Evolutionary conservation across 2,797 vertebrate species (phyloP), one percentile per base, ranked within the genome.

Genomic region (Crocidura indochinensis): DNA sequence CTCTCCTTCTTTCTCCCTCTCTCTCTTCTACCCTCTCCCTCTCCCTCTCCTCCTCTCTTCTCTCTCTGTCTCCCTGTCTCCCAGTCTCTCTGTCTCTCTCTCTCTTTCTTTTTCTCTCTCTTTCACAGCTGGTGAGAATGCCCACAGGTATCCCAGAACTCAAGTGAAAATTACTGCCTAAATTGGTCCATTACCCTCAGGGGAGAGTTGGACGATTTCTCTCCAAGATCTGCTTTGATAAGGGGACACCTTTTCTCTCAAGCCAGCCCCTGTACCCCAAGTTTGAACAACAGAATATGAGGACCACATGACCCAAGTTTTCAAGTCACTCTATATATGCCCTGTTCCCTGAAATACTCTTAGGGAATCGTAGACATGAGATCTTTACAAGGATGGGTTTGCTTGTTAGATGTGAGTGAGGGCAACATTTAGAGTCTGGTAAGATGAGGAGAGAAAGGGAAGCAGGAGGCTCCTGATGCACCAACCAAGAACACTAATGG

Each of bases 191-290:
- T 11, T 2, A 9, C 11, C 67, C 38, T 22, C 69, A 1, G 38
- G 44, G 49, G 10, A 1, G 1, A 0, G 14, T 26, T 10, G 10
- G 7, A 24, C 46, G 19, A 53, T 38, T 22, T 29, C 44, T 51
- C 46, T 67, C 22, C 69, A 3, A 12, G 10, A 75, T 20, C 29
- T 44, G 47, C 5, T 64, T 76, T 76, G 73, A 38, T 20, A 47
- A 22, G 38, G n/a, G 10, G 51, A 8, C 20, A 29, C 20, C 11
- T 24, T 46, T 24, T 46, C 27, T 51, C 73, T 82, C 68, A 46
- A 87, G n/a, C n/a, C 62, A 46, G n/a, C 5, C 0, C 49, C 5
- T 31, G 1, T 17, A n/a, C 12, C 27, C 14, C 12, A 10, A 0
- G 0, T 69, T 84, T 68, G 62, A 75, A 60, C 5, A 46, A 51